Conservation (phyloP, 1,140 invertebrate genomes). For the Apolygus lucorum region DNA sequence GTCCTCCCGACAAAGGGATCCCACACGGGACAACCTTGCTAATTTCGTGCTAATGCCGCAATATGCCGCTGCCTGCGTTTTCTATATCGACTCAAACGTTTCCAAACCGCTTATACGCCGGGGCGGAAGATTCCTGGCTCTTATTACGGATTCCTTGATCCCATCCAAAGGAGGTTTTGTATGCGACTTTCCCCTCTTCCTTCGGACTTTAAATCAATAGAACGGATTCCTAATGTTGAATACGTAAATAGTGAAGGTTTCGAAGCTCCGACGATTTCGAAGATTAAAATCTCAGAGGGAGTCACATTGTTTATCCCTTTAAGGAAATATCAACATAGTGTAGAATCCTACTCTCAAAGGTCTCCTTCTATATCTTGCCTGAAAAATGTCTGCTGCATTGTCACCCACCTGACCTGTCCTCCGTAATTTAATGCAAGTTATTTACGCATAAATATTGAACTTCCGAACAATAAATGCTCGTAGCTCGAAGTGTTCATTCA, state of each 20-base stretch:
- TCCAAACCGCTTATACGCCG: background rate
- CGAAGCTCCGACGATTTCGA: background rate
- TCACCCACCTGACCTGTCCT: background rate
- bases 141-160: slow-evolving; percentile 6
- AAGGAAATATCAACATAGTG: slow-evolving; percentile 9
- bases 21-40: slow-evolving; percentile 7
- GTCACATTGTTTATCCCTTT: slow-evolving; percentile 5
- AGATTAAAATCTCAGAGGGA: slow-evolving; percentile 7
- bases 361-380: background rate
- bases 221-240: slow-evolving; percentile 10
- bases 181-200: background rate
- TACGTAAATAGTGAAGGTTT: slow-evolving; percentile 1
- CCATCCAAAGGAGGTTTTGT: background rate
- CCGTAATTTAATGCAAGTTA: no score
- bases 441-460: no score
- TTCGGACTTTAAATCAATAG: slow-evolving; percentile 3
- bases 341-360: background rate
- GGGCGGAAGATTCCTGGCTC: background rate
- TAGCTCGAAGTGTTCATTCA: no score
- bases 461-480: no score
- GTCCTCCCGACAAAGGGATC: slow-evolving; percentile 7
- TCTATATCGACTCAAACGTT: slow-evolving; percentile 2
- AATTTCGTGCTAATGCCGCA: slow-evolving; percentile 15
- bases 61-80: background rate
- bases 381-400: background rate